phyloP scores from a whole-genome alignment of 2,113 vertebrate genomes.

The Alaudala cheleensis region DNA sequence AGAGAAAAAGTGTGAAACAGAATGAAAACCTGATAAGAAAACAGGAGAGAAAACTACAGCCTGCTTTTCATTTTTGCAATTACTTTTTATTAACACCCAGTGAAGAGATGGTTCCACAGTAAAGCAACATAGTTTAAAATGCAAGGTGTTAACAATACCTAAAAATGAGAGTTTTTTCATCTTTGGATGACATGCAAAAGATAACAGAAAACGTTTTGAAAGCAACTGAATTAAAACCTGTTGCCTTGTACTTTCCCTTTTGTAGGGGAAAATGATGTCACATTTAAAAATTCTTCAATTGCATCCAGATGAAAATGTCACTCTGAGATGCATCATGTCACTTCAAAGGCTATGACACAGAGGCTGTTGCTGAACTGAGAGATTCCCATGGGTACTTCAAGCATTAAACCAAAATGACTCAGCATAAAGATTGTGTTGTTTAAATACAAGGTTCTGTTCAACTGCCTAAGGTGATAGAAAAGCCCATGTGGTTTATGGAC shows the following conservation, averaged over 20 bases:
- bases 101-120: background rate
- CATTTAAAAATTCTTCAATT: background rate
- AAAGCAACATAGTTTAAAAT: background rate
- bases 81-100: background rate
- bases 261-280: background rate
- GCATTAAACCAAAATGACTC: background rate
- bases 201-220: background rate
- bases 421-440: accelerated
- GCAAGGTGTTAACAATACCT: background rate
- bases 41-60: background rate
- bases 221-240: background rate
- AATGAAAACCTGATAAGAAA: background rate
- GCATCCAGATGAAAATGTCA: background rate
- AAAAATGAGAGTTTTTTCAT: background rate
- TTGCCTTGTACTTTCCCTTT: background rate
- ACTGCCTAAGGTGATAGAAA: background rate
- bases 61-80: background rate
- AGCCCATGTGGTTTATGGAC: background rate
- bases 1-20: background rate
- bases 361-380: background rate
- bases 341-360: background rate
- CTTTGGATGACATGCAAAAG: background rate
- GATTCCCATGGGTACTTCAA: background rate
- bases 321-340: background rate
- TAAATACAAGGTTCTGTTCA: background rate